Percentiles rank a stretch among this genome's conserved stretches.
Conservation (phyloP, 2,797 vertebrate species). For the Eupleurogrammus muticus region DNA sequence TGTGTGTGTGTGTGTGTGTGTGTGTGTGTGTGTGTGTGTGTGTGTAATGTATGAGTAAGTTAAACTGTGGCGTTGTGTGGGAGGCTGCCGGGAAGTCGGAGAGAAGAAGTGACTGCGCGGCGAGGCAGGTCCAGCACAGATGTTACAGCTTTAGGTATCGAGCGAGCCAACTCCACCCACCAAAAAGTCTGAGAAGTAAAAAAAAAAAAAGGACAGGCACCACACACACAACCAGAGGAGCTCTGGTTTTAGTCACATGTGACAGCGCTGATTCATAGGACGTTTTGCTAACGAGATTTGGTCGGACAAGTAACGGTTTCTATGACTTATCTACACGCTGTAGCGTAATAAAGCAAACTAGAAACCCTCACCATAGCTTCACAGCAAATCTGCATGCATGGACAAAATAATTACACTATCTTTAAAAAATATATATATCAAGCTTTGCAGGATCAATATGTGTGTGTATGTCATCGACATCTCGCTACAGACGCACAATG, state of each 20-base stretch:
- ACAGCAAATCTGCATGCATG: background rate
- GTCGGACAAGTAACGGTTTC: background rate
- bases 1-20: no score
- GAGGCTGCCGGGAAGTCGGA: constrained; percentile 5
- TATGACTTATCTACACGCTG: background rate
- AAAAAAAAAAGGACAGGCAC: background rate
- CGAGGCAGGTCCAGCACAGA: constrained; percentile 15
- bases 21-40: no score
- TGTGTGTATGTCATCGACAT: no score
- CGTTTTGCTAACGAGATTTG: background rate
- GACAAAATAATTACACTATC: background rate
- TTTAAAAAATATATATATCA: background rate
- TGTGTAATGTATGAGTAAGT: background rate
- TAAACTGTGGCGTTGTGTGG: background rate
- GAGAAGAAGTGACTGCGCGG: background rate
- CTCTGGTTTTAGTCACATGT: background rate
- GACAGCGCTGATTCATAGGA: background rate
- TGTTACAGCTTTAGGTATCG: constrained; percentile 14
- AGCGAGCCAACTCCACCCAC: constrained; percentile 15
- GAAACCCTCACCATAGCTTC: background rate
- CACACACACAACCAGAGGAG: background rate
- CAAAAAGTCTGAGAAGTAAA: background rate
- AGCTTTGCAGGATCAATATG: background rate
- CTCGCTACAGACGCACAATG: background rate
- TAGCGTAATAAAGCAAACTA: background rate